Conservation (phyloP, 2,113 vertebrate species). For the Actinemys pallida region DNA sequence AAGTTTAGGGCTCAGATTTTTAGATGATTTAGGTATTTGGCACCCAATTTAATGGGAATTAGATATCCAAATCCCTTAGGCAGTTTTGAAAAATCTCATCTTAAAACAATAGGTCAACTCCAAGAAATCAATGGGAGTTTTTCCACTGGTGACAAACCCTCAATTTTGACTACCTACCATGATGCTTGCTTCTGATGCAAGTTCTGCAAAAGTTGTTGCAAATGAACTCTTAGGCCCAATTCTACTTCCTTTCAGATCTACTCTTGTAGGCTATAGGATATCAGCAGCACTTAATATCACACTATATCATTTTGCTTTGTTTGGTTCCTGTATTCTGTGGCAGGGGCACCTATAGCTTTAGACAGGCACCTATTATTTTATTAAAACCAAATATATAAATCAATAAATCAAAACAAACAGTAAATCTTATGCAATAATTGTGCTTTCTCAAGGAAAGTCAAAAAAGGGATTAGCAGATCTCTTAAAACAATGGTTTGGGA, state of each 20-base stretch:
- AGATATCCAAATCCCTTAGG: background rate
- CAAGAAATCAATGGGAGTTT: background rate
- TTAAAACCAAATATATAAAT: background rate
- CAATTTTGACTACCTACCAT: background rate
- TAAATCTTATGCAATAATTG: background rate
- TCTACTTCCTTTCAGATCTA: background rate
- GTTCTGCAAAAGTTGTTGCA: background rate
- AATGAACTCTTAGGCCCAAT: background rate
- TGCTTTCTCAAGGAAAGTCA: background rate
- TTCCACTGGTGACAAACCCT: accelerated
- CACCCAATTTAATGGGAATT: background rate
- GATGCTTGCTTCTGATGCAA: background rate
- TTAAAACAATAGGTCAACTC: background rate
- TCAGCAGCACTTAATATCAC: background rate
- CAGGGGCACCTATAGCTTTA: background rate
- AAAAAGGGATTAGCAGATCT: background rate
- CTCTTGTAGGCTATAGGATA: background rate
- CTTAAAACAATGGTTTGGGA: background rate
- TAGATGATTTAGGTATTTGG: background rate
- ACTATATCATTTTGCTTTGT: background rate
- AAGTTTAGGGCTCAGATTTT: background rate
- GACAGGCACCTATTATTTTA: background rate
- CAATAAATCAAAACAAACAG: background rate
- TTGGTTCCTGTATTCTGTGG: background rate
- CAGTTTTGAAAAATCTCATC: background rate